Percentiles rank a stretch among this genome's conserved stretches.
These are phyloP conservation scores for Hormaphis cornu DNA, from an alignment of 1,140 invertebrate species.

Conservation along the genomic window DNA sequence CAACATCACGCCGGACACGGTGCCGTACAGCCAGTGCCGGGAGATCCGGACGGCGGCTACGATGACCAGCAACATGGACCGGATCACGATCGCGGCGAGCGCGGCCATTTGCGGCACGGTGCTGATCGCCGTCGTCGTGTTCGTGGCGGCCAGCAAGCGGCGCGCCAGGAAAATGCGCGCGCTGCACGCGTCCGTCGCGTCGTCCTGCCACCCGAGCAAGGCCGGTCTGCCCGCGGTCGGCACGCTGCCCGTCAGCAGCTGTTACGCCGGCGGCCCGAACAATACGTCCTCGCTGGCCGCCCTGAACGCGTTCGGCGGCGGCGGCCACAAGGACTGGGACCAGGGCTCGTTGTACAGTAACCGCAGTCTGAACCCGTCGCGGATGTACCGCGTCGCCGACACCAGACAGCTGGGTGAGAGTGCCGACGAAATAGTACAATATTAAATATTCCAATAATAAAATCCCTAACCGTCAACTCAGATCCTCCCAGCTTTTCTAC, in stretches of 20 bases:
- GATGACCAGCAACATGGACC: slow-evolving; percentile 79
- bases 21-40: slow-evolving; percentile 75
- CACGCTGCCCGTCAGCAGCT: slow-evolving; percentile 63
- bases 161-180: slow-evolving; percentile 59
- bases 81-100: slow-evolving; percentile 84
- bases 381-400: slow-evolving; percentile 59
- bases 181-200: slow-evolving; percentile 44
- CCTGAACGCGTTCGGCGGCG: slow-evolving; percentile 66
- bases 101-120: slow-evolving; percentile 89
- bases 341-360: slow-evolving; percentile 85
- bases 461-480: no score
- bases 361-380: slow-evolving; percentile 72
- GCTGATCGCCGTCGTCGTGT: slow-evolving; percentile 68
- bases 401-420: slow-evolving; percentile 43
- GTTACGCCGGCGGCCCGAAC: slow-evolving; percentile 48
- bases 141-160: slow-evolving; percentile 67
- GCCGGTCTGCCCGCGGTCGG: slow-evolving; percentile 53
- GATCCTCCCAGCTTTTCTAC: no score
- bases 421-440: slow-evolving; percentile 49
- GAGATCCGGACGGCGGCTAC: slow-evolving; percentile 76
- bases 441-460: no score
- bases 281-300: slow-evolving; percentile 72
- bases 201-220: slow-evolving; percentile 39
- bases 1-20: slow-evolving; percentile 71
- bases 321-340: slow-evolving; percentile 83